Conservation (phyloP, 2,888 invertebrate genomes). For the Sphaeridia pumilis region DNA sequence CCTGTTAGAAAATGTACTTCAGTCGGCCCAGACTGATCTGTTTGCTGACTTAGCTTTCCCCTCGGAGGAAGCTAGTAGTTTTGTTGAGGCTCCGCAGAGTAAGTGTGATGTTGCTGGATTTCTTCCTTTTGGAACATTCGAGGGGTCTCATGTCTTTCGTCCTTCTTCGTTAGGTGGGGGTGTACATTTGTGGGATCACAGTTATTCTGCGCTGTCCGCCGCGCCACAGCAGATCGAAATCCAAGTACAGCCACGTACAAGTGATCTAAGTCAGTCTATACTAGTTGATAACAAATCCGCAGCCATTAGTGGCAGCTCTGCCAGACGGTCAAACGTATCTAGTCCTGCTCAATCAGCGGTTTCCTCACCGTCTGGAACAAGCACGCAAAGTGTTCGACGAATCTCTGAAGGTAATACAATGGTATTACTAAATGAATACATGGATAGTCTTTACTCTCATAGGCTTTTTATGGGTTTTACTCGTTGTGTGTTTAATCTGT, state of each 20-base stretch:
- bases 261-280: too few relatives aligned
- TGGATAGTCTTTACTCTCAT: too few relatives aligned
- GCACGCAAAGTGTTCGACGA: background rate
- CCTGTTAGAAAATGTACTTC: constrained; percentile 44
- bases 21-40: constrained; percentile 41
- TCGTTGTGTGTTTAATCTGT: too few relatives aligned
- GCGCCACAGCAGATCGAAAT: constrained; percentile 4
- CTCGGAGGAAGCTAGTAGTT: too few relatives aligned
- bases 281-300: background rate
- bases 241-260: too few relatives aligned
- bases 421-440: constrained; percentile 9
- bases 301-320: background rate
- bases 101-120: background rate
- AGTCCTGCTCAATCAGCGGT: constrained; percentile 13
- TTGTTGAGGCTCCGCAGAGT: too few relatives aligned
- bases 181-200: constrained; percentile 22
- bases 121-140: too few relatives aligned
- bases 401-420: constrained; percentile 15
- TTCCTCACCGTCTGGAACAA: constrained; percentile 5
- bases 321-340: constrained; percentile 1
- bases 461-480: too few relatives aligned
- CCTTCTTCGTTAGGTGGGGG: constrained; percentile 1
- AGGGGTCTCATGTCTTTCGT: too few relatives aligned
- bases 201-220: constrained; percentile 15
- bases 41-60: background rate